Percentiles rank a stretch among this genome's conserved stretches.
Conservation (phyloP, 1,140 invertebrate species). For the Megalopta genalis region DNA sequence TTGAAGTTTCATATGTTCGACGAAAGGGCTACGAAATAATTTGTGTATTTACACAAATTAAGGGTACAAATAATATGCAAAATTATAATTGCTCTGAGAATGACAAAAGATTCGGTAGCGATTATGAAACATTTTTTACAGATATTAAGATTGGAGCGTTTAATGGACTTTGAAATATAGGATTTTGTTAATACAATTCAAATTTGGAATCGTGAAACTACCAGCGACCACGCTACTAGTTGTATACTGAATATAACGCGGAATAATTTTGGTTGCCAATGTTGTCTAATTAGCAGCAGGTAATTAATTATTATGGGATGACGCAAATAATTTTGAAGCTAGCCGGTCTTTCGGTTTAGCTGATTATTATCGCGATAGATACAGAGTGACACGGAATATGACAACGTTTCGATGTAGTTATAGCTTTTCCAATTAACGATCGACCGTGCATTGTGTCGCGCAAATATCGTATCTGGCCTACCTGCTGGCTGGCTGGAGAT, state of each 20-base stretch:
- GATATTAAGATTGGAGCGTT: no score
- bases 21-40: no score
- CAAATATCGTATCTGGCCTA: slow-evolving; percentile 46
- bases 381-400: slow-evolving; percentile 15
- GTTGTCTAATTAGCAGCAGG: slow-evolving; percentile 31
- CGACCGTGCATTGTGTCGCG: slow-evolving; percentile 36
- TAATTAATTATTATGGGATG: slow-evolving; percentile 30
- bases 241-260: not conserved
- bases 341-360: slow-evolving; percentile 6
- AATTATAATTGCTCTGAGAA: no score
- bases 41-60: no score
- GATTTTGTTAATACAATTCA: no score
- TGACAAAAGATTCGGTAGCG: no score
- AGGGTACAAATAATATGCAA: no score
- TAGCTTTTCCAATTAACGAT: slow-evolving; percentile 55
- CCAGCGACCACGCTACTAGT: not conserved
- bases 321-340: slow-evolving; percentile 26
- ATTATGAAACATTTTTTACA: no score
- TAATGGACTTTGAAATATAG: no score
- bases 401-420: slow-evolving; percentile 23
- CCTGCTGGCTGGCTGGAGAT: slow-evolving; percentile 22
- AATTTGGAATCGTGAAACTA: not conserved
- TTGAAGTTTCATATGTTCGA: no score
- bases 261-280: slow-evolving; percentile 10
- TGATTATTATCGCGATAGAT: slow-evolving; percentile 51